Percentiles rank a stretch among this genome's conserved stretches.
Conservation (phyloP, 1,140 invertebrate genomes). For the Teleogryllus occipitalis region DNA sequence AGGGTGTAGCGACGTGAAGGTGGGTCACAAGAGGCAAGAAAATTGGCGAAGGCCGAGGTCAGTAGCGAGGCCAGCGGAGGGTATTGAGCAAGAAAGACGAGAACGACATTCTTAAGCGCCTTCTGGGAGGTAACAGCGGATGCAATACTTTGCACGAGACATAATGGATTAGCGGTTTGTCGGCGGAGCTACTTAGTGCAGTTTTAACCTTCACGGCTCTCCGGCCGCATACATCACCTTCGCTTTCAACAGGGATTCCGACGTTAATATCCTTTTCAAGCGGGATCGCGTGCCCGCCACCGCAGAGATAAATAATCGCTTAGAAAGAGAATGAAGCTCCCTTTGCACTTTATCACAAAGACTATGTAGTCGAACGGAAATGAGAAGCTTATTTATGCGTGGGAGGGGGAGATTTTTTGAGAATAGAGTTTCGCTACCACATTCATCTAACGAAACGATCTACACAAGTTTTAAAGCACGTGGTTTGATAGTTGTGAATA, state of each 20-base stretch:
- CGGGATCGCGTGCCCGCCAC: neutral
- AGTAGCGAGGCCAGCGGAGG: too few relatives aligned
- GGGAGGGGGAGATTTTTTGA: neutral
- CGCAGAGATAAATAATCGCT: neutral
- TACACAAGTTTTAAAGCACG: too few relatives aligned
- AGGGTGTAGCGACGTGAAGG: too few relatives aligned
- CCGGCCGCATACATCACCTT: neutral
- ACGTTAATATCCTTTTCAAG: neutral
- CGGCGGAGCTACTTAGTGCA: neutral
- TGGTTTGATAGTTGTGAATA: too few relatives aligned
- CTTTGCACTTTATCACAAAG: neutral
- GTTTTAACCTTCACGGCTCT: neutral
- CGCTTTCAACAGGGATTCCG: neutral
- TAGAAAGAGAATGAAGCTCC: neutral
- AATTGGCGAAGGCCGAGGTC: too few relatives aligned
- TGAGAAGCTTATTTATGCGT: neutral
- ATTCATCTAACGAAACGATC: too few relatives aligned
- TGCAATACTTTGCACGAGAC: neutral
- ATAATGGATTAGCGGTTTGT: neutral
- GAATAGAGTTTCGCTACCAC: too few relatives aligned
- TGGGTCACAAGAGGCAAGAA: too few relatives aligned
- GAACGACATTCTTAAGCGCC: too few relatives aligned
- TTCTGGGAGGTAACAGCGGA: neutral
- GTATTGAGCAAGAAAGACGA: too few relatives aligned
- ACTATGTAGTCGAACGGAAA: neutral